Conservation (phyloP, 1,140 invertebrate genomes). For the honey bee (Apis mellifera) region Amel_HAv3.1 CM009942.2:7413001-7413500, state of each 20-base stretch:
- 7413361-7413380: no score
- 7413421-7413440: not conserved
- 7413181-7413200: not conserved
- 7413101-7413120: constrained; percentile 49
- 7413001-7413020: constrained; percentile 48
- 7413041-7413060: constrained; percentile 59
- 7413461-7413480: constrained; percentile 22
- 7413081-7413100: not conserved
- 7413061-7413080: constrained; percentile 49
- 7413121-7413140: constrained; percentile 49
- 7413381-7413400: no score
- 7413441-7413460: no score
- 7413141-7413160: constrained; percentile 50
- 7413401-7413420: not conserved
- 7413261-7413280: no score
- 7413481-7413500: not conserved
- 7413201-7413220: no score
- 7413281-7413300: no score
- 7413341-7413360: no score
- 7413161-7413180: constrained; percentile 4
- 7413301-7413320: no score
- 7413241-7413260: no score
- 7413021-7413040: constrained; percentile 7
- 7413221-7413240: no score
- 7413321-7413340: no score